Evolutionary conservation across 2,888 invertebrate species (phyloP).

Genomic region (Stenodera caucasica): DNA sequence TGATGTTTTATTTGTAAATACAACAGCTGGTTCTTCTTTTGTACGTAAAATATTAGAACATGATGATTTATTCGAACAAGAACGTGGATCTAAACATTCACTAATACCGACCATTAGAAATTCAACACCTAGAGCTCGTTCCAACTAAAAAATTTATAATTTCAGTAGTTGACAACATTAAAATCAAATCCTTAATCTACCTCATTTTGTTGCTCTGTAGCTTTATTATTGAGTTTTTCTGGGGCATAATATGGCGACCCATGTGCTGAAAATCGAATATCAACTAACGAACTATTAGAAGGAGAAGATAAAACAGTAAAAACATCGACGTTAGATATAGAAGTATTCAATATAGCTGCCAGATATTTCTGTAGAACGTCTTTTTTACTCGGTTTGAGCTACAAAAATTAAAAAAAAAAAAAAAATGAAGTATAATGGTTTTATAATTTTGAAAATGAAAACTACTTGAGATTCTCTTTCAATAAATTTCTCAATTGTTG

Average conservation of each 20-base stretch:
- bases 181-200: slow-evolving; percentile 53
- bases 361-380: slow-evolving; percentile 65
- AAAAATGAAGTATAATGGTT: slow-evolving; percentile 13
- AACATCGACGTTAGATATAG: slow-evolving; percentile 84
- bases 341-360: slow-evolving; percentile 74
- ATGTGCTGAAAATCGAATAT: slow-evolving; percentile 90
- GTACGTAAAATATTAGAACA: slow-evolving; percentile 76
- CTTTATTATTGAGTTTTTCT: slow-evolving; percentile 83
- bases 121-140: slow-evolving; percentile 69
- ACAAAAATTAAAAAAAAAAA: slow-evolving; percentile 43
- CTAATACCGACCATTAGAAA: slow-evolving; percentile 90
- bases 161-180: slow-evolving; percentile 20
- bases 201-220: slow-evolving; percentile 71
- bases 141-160: slow-evolving; percentile 58
- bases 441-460: slow-evolving; percentile 21
- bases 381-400: slow-evolving; percentile 69
- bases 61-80: slow-evolving; percentile 69
- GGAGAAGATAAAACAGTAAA: slow-evolving; percentile 84
- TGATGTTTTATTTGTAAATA: slow-evolving; percentile 91
- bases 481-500: slow-evolving; percentile 86
- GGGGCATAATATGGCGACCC: slow-evolving; percentile 92
- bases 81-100: slow-evolving; percentile 80
- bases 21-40: slow-evolving; percentile 75
- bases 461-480: slow-evolving; percentile 59
- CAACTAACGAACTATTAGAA: slow-evolving; percentile 67